Conservation (phyloP, 1,140 invertebrate species). For the Halesus radiatus region DNA sequence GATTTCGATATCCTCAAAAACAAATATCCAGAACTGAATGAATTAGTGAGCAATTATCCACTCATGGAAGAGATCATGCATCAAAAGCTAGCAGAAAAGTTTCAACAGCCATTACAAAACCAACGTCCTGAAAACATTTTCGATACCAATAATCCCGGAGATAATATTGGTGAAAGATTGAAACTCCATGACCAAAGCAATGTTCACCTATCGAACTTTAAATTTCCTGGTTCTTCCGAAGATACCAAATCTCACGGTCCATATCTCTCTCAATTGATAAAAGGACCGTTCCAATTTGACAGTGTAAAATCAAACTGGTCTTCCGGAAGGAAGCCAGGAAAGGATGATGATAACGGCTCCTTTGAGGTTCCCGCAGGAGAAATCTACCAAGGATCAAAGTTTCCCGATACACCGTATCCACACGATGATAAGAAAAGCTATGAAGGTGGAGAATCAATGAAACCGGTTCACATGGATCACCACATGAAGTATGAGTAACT, state of each 20-base stretch:
- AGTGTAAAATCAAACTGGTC: constrained; percentile 42
- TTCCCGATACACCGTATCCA: constrained; percentile 33
- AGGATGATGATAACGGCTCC: not conserved
- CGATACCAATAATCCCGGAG: not conserved
- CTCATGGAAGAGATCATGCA: constrained; percentile 57
- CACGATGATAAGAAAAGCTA: constrained; percentile 43
- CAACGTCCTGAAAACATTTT: constrained; percentile 5
- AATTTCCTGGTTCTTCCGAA: constrained; percentile 29
- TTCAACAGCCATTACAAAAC: constrained; percentile 27
- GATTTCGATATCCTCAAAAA: constrained; percentile 53
- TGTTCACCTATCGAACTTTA: constrained; percentile 21
- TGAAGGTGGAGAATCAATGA: not conserved
- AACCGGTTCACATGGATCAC: not conserved
- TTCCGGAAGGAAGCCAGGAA: constrained; percentile 17
- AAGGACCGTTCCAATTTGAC: constrained; percentile 47
- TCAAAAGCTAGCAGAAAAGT: constrained; percentile 53
- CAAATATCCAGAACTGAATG: constrained; percentile 55
- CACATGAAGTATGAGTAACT: too few species aligned
- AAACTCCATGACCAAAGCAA: constrained; percentile 34
- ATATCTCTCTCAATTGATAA: constrained; percentile 3
- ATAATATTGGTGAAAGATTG: constrained; percentile 22
- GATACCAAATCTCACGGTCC: constrained; percentile 14
- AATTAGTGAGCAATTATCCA: constrained; percentile 53
- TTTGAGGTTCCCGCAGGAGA: constrained; percentile 49
- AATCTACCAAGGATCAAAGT: constrained; percentile 51